Base-by-base conservation (phyloP, 2,113 vertebrate species). In the Clarias gariepinus region DNA sequence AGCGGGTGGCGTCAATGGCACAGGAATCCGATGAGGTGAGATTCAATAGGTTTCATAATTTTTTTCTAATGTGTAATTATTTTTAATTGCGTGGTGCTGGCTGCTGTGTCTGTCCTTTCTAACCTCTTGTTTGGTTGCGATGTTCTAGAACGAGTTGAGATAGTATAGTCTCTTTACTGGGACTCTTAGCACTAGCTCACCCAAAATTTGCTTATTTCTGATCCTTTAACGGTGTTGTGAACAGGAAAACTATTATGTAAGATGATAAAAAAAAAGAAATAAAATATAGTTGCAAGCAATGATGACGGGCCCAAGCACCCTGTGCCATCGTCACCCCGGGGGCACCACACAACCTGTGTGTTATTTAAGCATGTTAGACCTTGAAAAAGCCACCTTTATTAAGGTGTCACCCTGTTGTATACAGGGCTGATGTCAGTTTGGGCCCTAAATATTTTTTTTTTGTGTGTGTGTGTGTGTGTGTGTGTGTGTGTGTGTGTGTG, bases 11-110 rank as follows among this genome's bases (percentile, higher is more conserved):
- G 91, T 92, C 93, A 25, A 95, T 96, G 93, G 94, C 94, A 30
- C 88, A 94, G 91, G 95, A 96, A 90, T 95, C 95, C 64, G 94
- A 95, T 78, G 95, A 96, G 95, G 95, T 96, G 90, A 91, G 88
- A 60, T 23, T 57, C 30, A 1, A 57, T 53, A 55, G 10, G 63
- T 82, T 68, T 30, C 61, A 28, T 30, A 28, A 79, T 58, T n/a
- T 36, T 69, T 52, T 4, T 11, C 33, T 47, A 47, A 71, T 53
- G 76, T 87, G 63, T 63, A 21, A 33, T 18, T 25, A 23, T 8
- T 63, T 13, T 64, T 85, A 36, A 47, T 41, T 60, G 30, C 8
- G 53, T 55, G 6, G 21, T 79, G 18, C n/a, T n/a, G 41, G 7
- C n/a, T n/a, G 60, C 3, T 84, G 7, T 52, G 13, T n/a, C 6